phyloP scores from a whole-genome alignment of 2,113 vertebrate genomes.

The Toxotes jaculatrix region DNA sequence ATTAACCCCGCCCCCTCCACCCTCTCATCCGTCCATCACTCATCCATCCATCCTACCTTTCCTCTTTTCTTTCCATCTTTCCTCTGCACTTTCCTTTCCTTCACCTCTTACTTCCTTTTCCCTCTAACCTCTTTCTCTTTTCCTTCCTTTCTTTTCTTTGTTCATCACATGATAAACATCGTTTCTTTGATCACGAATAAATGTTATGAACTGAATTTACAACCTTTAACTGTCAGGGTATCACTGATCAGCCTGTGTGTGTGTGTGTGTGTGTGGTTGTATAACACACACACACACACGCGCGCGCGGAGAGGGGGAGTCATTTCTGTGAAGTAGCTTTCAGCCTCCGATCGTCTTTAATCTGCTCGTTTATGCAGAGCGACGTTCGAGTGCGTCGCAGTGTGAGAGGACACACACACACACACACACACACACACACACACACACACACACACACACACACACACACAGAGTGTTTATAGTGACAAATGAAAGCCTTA shows the following conservation, averaged over 20 bases:
- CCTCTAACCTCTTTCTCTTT: neutral
- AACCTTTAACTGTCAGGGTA: conserved; percentile 13
- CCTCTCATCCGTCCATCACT: neutral
- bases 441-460: conserved; percentile 28
- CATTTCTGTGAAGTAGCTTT: conserved; percentile 55
- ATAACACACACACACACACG: neutral
- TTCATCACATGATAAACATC: neutral
- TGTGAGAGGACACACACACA: conserved; percentile 12
- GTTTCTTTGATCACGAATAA: conserved; percentile 24
- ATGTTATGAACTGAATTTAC: conserved; percentile 28
- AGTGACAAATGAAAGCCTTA: conserved; percentile 64
- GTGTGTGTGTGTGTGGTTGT: neutral
- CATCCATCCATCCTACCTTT: neutral
- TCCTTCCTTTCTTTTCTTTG: too few relatives aligned
- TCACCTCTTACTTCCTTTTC: too few relatives aligned
- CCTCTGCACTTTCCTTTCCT: neutral
- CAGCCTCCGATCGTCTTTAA: conserved; percentile 50
- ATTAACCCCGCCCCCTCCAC: conserved; percentile 60
- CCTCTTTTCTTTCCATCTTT: neutral
- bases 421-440: conserved; percentile 16
- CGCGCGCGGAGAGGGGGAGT: conserved; percentile 34
- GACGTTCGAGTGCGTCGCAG: conserved; percentile 76
- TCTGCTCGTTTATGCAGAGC: conserved; percentile 65
- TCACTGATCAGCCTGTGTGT: neutral
- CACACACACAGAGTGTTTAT: conserved; percentile 35